These are phyloP conservation scores for Volucella bombylans DNA, from an alignment of 2,888 invertebrate genomes.

Conservation along the genomic window DNA sequence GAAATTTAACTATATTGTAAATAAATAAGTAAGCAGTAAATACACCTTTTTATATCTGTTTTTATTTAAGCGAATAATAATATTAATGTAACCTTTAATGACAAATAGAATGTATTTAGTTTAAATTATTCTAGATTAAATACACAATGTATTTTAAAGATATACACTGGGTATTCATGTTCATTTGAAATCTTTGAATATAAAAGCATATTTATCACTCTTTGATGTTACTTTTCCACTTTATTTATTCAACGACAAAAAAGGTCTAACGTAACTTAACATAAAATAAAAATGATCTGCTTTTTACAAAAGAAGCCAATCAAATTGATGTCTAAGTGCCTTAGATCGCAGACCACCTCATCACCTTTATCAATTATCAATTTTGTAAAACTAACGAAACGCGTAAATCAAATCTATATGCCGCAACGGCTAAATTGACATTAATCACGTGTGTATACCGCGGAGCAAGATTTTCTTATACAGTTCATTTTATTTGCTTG, in stretches of 20 bases:
- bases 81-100: conserved; percentile 23
- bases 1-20: not conserved
- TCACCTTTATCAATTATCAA: too few species aligned
- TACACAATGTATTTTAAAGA: conserved; percentile 31
- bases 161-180: conserved; percentile 28
- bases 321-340: too few species aligned
- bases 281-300: too few species aligned
- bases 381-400: too few species aligned
- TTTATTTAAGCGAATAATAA: conserved; percentile 28
- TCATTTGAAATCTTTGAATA: conserved; percentile 12
- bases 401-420: too few species aligned
- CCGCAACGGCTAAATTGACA: too few species aligned
- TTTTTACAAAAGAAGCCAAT: too few species aligned
- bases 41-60: not conserved
- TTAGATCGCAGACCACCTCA: too few species aligned
- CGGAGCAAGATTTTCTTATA: too few species aligned
- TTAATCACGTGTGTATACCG: too few species aligned
- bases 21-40: not conserved
- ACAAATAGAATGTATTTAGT: conserved; percentile 20
- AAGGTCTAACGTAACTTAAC: not conserved
- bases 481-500: too few species aligned
- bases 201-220: conserved; percentile 31
- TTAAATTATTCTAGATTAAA: conserved; percentile 14
- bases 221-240: conserved; percentile 21
- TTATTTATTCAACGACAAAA: not conserved